phyloP scores from a whole-genome alignment of 2,888 invertebrate species.

The Nomada fucata region DNA sequence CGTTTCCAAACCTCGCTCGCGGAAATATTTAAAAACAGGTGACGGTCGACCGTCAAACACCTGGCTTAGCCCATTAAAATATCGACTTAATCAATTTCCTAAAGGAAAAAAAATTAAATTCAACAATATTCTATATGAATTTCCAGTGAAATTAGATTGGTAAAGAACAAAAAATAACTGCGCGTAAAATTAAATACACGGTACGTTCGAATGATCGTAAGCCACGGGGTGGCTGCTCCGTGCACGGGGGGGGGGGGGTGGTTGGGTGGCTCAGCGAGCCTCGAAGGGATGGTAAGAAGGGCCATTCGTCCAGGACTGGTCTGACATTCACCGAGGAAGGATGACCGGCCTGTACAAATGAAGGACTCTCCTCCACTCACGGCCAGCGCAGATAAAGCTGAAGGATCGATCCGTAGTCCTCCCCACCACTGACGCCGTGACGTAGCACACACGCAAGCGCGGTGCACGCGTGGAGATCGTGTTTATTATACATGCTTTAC shows the following conservation, averaged over 20 bases:
- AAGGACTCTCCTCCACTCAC: constrained; percentile 48
- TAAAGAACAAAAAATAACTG: too few species aligned
- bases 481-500: constrained; percentile 77
- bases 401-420: constrained; percentile 68
- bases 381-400: constrained; percentile 64
- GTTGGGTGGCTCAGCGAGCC: background rate
- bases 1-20: background rate
- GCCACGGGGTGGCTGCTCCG: background rate
- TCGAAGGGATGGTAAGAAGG: constrained; percentile 19
- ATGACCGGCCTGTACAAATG: constrained; percentile 54
- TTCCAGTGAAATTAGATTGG: too few species aligned
- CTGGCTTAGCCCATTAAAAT: too few species aligned
- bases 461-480: constrained; percentile 59
- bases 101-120: too few species aligned
- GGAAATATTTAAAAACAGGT: too few species aligned
- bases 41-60: too few species aligned
- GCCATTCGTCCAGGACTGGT: constrained; percentile 28
- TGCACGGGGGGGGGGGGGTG: too few species aligned
- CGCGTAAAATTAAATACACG: too few species aligned
- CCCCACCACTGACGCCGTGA: constrained; percentile 35
- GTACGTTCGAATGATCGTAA: background rate
- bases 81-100: too few species aligned
- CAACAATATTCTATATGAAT: too few species aligned
- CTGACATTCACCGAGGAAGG: constrained; percentile 52
- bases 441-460: constrained; percentile 69